phyloP scores from a whole-genome alignment of 2,888 invertebrate genomes.

The Aspidiotus rigidus region DNA sequence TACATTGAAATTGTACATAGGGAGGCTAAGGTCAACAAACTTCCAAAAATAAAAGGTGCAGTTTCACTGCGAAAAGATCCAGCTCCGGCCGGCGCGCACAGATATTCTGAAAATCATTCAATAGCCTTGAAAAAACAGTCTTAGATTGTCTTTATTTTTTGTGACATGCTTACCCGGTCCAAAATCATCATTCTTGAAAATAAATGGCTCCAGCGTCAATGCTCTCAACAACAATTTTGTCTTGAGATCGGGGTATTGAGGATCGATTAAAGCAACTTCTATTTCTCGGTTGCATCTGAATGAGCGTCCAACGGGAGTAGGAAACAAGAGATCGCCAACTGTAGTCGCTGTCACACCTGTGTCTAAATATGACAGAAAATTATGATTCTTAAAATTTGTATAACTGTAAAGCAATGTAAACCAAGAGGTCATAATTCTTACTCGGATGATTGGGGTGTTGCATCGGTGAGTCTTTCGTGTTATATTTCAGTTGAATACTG shows the following conservation, averaged over 20 bases:
- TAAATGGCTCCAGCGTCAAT: constrained; percentile 75
- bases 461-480: constrained; percentile 49
- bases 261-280: constrained; percentile 51
- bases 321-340: constrained; percentile 58
- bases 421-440: constrained; percentile 39
- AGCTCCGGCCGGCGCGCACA: constrained; percentile 17
- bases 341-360: constrained; percentile 47
- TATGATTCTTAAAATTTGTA: neutral
- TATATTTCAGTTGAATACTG: constrained; percentile 64
- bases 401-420: too few relatives aligned
- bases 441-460: constrained; percentile 46
- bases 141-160: too few relatives aligned
- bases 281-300: constrained; percentile 64
- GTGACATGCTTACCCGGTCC: constrained; percentile 34
- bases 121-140: too few relatives aligned
- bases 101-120: constrained; percentile 13
- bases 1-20: constrained; percentile 74
- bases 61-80: constrained; percentile 61
- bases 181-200: constrained; percentile 51
- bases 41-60: constrained; percentile 73
- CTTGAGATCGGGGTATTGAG: constrained; percentile 47
- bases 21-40: constrained; percentile 71
- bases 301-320: constrained; percentile 79
- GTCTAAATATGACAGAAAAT: constrained; percentile 30
- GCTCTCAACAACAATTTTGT: constrained; percentile 58